Conservation (phyloP, 30 jellyfish, hydroid and myxozoan species). For the Clytia hemisphaerica region DNA sequence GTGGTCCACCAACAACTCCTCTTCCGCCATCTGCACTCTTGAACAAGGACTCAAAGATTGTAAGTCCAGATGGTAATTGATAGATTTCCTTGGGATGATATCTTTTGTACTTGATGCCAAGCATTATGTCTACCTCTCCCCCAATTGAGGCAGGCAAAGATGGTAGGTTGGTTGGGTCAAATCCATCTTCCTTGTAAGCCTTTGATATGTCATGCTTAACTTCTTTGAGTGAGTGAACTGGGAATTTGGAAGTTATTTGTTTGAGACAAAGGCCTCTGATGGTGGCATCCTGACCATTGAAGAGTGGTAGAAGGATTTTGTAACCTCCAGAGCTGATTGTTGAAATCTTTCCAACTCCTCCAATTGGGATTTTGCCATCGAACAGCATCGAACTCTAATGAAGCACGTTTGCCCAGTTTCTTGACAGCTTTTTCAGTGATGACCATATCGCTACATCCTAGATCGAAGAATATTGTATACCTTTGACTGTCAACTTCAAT, state of each 20-base stretch:
- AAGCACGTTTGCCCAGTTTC: too few relatives aligned
- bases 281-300: neutral
- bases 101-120: neutral
- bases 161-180: neutral
- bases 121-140: neutral
- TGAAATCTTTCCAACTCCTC: too few relatives aligned
- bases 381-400: too few relatives aligned
- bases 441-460: neutral
- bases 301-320: too few relatives aligned
- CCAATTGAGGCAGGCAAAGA: neutral
- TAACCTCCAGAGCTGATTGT: too few relatives aligned
- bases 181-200: neutral
- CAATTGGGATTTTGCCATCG: too few relatives aligned
- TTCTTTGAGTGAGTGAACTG: neutral
- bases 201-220: neutral
- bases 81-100: neutral
- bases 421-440: neutral
- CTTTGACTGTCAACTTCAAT: neutral
- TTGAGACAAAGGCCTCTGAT: neutral
- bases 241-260: neutral
- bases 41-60: neutral
- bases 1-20: neutral
- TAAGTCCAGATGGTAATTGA: neutral
- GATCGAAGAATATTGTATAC: neutral
- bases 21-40: constrained; percentile 5